Conservation (phyloP, 2,113 vertebrate species). For the Heloderma charlesbogerti region DNA sequence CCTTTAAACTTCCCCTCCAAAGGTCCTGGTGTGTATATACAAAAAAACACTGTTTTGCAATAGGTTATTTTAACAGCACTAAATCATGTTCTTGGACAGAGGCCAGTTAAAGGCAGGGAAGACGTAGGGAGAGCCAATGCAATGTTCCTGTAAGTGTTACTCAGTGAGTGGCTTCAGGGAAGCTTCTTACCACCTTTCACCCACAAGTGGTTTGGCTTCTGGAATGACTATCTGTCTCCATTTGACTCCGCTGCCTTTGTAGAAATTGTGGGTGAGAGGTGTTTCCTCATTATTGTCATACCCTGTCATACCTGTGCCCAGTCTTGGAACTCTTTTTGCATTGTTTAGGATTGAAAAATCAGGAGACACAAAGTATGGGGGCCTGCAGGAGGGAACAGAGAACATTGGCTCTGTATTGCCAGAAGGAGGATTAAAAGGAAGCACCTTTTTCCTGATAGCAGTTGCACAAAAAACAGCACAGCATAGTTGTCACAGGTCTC, state of each 20-base stretch:
- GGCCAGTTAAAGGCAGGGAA: conserved; percentile 17
- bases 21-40: background rate
- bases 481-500: background rate
- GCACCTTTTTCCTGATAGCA: background rate
- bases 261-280: background rate
- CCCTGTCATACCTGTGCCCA: no score
- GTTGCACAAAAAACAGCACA: background rate
- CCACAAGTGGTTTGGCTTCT: background rate
- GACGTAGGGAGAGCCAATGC: background rate
- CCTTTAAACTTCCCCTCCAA: background rate
- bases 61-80: conserved; percentile 3
- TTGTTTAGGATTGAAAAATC: background rate
- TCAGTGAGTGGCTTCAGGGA: background rate
- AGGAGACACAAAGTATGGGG: background rate
- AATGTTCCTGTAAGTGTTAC: background rate
- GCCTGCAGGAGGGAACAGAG: background rate
- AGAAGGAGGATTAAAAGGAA: background rate
- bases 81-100: background rate
- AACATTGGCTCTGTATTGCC: background rate
- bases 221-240: background rate
- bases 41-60: background rate
- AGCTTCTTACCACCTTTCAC: background rate
- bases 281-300: background rate
- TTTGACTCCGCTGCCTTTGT: background rate
- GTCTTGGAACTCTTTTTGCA: background rate